phyloP scores from a whole-genome alignment of 2,888 invertebrate species.

The Tenodera sinensis region DNA sequence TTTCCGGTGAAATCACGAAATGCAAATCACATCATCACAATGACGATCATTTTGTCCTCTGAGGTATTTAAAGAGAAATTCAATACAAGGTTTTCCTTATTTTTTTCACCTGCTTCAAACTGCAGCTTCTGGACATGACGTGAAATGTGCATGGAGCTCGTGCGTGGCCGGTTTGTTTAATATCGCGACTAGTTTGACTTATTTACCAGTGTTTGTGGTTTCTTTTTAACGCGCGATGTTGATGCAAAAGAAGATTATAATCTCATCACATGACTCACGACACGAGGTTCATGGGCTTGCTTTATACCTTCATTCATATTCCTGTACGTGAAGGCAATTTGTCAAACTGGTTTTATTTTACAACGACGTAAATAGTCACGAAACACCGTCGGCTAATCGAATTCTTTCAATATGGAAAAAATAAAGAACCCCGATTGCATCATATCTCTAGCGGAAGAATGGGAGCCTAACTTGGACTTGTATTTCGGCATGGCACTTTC shows the following conservation, averaged over 20 bases:
- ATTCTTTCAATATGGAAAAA: neutral
- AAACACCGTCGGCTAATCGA: neutral
- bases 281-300: neutral
- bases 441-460: neutral
- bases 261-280: neutral
- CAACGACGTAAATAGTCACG: neutral
- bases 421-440: neutral
- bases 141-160: no score
- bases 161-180: neutral
- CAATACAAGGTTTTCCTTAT: no score
- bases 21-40: no score
- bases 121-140: no score
- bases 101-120: no score
- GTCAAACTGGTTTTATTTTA: neutral
- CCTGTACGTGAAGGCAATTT: neutral
- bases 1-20: no score
- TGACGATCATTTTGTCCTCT: no score
- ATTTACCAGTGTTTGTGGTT: neutral
- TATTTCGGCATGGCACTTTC: no score
- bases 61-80: no score
- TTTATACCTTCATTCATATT: neutral
- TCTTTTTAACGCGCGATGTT: neutral
- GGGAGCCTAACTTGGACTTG: no score
- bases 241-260: neutral
- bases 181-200: neutral